Evolutionary conservation across 2,797 vertebrate genomes (phyloP).

Genomic region (Leuciscus waleckii): DNA sequence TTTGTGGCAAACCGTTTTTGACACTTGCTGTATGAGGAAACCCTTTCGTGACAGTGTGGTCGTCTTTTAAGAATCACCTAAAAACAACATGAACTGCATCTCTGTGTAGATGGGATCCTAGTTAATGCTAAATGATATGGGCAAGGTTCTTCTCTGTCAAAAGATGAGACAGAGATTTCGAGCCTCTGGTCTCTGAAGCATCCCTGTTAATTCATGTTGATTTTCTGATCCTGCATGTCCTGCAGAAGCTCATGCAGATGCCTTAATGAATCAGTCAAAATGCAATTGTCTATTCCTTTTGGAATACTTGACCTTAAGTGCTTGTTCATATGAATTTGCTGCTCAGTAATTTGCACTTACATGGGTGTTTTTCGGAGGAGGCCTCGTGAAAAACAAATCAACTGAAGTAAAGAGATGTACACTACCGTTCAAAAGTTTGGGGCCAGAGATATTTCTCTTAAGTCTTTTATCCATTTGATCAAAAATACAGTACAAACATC

Average conservation of each 20-base stretch:
- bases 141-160: conserved; percentile 2
- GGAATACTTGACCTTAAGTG: neutral
- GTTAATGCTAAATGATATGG: conserved; percentile 25
- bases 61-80: conserved; percentile 11
- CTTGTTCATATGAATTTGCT: neutral
- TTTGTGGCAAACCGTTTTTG: conserved; percentile 27
- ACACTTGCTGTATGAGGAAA: conserved; percentile 35
- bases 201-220: conserved; percentile 33
- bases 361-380: neutral
- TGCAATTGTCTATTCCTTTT: neutral
- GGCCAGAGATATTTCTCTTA: too few relatives aligned
- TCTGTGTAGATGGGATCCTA: conserved; percentile 28
- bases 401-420: neutral
- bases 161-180: conserved; percentile 6
- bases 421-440: neutral
- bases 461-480: too few relatives aligned
- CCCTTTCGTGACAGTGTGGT: conserved; percentile 14
- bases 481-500: too few relatives aligned
- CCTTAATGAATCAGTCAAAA: conserved; percentile 32
- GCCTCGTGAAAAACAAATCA: neutral
- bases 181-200: conserved; percentile 10
- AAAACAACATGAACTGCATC: conserved; percentile 17
- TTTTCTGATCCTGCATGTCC: neutral
- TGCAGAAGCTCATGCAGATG: conserved; percentile 18
- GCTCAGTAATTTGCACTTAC: neutral